Conservation (phyloP, 2,113 vertebrate genomes). For the Phyllostomus discolor region DNA sequence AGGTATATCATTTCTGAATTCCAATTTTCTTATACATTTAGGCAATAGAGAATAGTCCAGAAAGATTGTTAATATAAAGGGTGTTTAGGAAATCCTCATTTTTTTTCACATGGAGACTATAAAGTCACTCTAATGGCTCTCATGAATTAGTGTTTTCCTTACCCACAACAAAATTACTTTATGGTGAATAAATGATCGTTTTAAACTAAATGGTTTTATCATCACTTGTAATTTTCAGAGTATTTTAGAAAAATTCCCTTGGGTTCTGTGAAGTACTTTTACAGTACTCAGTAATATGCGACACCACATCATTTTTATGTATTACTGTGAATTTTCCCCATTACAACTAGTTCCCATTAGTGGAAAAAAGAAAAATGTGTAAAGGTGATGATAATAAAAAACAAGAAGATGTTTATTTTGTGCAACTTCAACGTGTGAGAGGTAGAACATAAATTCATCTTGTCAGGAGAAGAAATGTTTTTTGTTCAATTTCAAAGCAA, state of each 20-base stretch:
- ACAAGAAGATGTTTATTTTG: neutral
- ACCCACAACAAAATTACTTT: neutral
- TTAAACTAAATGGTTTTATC: conserved; percentile 24
- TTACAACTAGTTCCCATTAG: neutral
- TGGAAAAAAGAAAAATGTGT: neutral
- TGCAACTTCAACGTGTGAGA: neutral
- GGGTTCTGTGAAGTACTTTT: neutral
- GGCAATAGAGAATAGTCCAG: neutral
- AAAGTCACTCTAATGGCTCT: neutral
- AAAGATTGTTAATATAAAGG: neutral
- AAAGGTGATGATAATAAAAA: neutral
- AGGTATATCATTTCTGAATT: neutral
- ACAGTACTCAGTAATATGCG: neutral
- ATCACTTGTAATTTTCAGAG: conserved; percentile 8
- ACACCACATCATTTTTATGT: neutral
- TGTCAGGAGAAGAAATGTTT: neutral
- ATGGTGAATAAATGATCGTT: neutral
- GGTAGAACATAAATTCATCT: neutral
- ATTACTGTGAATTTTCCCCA: neutral
- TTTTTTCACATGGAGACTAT: neutral
- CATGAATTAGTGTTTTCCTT: neutral
- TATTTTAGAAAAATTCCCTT: neutral
- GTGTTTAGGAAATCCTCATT: neutral
- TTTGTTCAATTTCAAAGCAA: neutral
- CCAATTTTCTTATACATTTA: neutral